These are phyloP conservation scores for Schrankia costaestrigalis DNA, from an alignment of 2,888 invertebrate species.

Conservation along the genomic window DNA sequence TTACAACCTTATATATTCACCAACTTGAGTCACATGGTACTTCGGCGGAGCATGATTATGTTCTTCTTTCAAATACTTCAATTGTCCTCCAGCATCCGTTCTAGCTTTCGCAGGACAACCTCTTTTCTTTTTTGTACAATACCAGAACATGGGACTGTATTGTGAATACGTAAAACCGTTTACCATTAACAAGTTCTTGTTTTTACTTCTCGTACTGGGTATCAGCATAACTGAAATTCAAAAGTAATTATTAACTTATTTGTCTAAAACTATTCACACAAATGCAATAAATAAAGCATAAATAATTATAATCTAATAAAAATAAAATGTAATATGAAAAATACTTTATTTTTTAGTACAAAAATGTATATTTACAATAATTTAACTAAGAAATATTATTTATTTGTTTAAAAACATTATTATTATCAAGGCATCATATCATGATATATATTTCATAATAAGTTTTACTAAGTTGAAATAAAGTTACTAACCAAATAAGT, in stretches of 20 bases:
- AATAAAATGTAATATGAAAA: too few relatives aligned
- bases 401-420: too few relatives aligned
- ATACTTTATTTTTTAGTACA: too few relatives aligned
- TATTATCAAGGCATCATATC: too few relatives aligned
- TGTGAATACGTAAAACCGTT: slow-evolving; percentile 52
- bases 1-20: slow-evolving; percentile 32
- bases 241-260: neutral
- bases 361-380: too few relatives aligned
- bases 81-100: slow-evolving; percentile 18
- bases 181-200: slow-evolving; percentile 47
- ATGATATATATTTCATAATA: too few relatives aligned
- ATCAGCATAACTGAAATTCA: slow-evolving; percentile 37
- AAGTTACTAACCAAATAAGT: too few relatives aligned
- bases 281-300: neutral
- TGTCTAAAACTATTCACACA: neutral
- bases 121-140: slow-evolving; percentile 47
- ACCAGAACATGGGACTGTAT: slow-evolving; percentile 47
- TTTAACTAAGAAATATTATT: too few relatives aligned
- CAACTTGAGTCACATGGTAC: slow-evolving; percentile 34
- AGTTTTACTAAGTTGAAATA: too few relatives aligned
- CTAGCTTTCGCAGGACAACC: slow-evolving; percentile 44
- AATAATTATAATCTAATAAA: neutral
- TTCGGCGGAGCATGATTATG: slow-evolving; percentile 45
- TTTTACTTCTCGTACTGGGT: slow-evolving; percentile 35
- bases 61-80: slow-evolving; percentile 26